Conservation (phyloP, 35 echinoderm and acorn worm species). For the Hemicentrotus pulcherrimus region DNA sequence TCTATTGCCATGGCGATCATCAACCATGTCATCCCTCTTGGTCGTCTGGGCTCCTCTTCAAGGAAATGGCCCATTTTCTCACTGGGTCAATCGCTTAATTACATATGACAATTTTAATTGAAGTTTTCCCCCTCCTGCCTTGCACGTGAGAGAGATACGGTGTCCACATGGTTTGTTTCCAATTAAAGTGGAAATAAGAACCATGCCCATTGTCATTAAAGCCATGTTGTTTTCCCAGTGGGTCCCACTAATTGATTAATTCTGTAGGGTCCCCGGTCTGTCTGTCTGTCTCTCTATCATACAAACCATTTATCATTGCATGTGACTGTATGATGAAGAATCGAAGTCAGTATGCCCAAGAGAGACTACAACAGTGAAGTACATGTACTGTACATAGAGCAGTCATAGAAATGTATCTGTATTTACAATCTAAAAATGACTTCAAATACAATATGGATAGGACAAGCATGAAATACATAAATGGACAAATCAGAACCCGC, state of each 20-base stretch:
- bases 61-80: background rate
- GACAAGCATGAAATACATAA: no score
- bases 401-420: background rate
- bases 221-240: background rate
- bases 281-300: background rate
- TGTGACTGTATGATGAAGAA: background rate
- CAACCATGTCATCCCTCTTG: background rate
- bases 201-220: background rate
- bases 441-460: no score
- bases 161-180: background rate
- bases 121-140: background rate
- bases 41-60: background rate
- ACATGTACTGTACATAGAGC: background rate
- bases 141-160: background rate
- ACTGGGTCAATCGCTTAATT: background rate
- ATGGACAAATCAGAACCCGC: no score
- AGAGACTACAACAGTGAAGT: background rate
- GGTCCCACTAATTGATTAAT: conserved; percentile 13
- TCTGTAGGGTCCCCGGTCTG: background rate
- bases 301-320: background rate
- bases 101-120: background rate
- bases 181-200: background rate
- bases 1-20: background rate
- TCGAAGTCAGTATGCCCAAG: background rate
- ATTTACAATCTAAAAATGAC: no score